Base-by-base conservation (phyloP, 2,888 invertebrate genomes). In the Cremastobaeus sp. region DNA sequence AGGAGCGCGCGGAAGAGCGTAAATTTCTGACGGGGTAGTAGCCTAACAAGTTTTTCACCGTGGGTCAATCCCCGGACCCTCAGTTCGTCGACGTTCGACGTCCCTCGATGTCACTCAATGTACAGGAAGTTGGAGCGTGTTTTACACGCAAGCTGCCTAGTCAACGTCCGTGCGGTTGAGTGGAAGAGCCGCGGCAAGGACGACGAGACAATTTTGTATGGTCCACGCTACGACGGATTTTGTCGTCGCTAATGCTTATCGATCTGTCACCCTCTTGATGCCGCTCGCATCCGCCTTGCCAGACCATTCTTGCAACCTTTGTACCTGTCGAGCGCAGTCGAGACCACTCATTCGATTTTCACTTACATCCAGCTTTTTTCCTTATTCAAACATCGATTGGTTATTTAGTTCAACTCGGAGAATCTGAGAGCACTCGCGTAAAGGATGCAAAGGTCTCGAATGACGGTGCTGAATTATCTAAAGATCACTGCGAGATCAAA, bases 221-320 rank as follows among this genome's bases (percentile, higher is more conserved):
- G 68, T 79, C 66, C 68, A 57, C 41, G 39, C 50, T 21, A 50
- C 66, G 59, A 50, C 71, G 74, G 66, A 74, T 76, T 76, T 71
- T 68, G 73, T 76, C 76, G 74, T 77, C 76, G 74, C 78, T 79
- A 79, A 79, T 78, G 78, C 78, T 77, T 78, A 77, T 79, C 77
- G 77, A 77, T 78, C 77, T 76, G 70, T 32, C 50, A 48, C 59
- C 34, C 41, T 34, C 62, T 45, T 34, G 28, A 2, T 41, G 55
- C 15, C 34, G 39, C 57, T 15, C 39, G 45, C 45, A 39, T 25
- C 47, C 21, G 43, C 37, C 25, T 12, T 30, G 2, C 37, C 43
- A 35, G 8, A 17, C 48, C 21, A 48, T 62, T 62, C 62, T 62
- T 50, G 32, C 41, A 21, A 50, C 34, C 50, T 11, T 62, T 34